Base-by-base conservation (phyloP, 92 coral and sea anemone genomes). In the Meandrina meandrites region DNA sequence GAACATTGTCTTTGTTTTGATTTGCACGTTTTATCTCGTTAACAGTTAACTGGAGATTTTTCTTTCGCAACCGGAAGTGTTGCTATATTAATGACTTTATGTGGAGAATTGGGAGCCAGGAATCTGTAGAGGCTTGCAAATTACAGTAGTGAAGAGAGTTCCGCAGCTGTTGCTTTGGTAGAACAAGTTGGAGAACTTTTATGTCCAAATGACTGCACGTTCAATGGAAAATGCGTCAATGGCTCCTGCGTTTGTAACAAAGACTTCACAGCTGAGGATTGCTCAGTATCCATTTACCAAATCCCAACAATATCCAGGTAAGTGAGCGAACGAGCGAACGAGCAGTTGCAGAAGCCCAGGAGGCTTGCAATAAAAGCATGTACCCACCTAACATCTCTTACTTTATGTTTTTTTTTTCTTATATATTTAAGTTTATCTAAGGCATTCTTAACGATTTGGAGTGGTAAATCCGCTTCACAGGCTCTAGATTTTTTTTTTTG, bases 161-260 rank as follows among this genome's bases (percentile, higher is more conserved):
- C 40, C 24, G n/a, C n/a, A n/a, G n/a, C n/a, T n/a, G n/a, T n/a
- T n/a, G 18, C 3, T 42, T 47, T 45, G 0, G 54, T 45, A 24
- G 78, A 64, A 2, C 34, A 86, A 32, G 30, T 86, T 32, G 15
- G 53, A 0, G 35, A 50, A 21, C 66, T 30, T 0, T 77, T 91
- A 0, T 91, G 93, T 15, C 91, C 93, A 0, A 90, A 90, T 15
- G 93, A 90, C 60, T 90, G 93, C 53, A 62, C 86, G 1, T 81
- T 81, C 32, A 81, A 75, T 54, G 93, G 93, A 4, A 87, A 88
- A 18, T 91, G 93, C 50, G 67, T 80, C 13, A 87, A 87, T 72
- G 82, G 88, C 19, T 68, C 86, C 31, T 91, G 93, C 62, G 42
- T 78, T 14, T 91, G 93, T 66, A 12, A 77, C 85, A 69, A 91